phyloP scores from a whole-genome alignment of 2,888 invertebrate species.

The Noctua pronuba region DNA sequence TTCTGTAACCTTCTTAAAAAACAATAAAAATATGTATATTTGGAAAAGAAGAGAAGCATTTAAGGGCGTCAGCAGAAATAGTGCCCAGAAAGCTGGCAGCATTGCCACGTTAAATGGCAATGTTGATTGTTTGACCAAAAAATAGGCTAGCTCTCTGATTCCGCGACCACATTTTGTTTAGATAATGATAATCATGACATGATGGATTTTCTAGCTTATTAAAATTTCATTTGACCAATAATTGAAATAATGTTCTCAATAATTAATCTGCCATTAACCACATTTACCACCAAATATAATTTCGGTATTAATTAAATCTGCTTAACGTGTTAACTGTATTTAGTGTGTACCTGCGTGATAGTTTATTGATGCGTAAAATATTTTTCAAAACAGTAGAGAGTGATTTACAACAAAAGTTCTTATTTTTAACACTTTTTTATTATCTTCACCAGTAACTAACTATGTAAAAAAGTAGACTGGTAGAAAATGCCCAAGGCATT shows the following conservation, averaged over 20 bases:
- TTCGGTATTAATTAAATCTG: slow-evolving; percentile 31
- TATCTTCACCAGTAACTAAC: too few relatives aligned
- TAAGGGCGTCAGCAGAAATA: too few relatives aligned
- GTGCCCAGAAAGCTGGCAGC: too few relatives aligned
- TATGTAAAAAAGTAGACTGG: too few relatives aligned
- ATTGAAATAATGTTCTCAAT: slow-evolving; percentile 10
- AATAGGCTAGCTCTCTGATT: too few relatives aligned
- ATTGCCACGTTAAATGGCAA: too few relatives aligned
- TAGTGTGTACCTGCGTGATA: background rate
- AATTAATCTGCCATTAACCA: slow-evolving; percentile 14
- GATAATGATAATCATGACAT: background rate
- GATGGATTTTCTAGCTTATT: background rate
- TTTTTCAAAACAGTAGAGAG: background rate
- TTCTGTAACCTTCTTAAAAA: too few relatives aligned
- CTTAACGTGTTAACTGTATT: slow-evolving; percentile 19
- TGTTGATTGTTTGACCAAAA: too few relatives aligned
- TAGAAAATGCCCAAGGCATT: too few relatives aligned
- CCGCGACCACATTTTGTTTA: background rate
- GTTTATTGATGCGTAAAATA: background rate
- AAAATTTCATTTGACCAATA: background rate
- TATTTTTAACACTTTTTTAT: background rate
- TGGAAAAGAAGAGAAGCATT: too few relatives aligned
- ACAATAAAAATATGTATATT: too few relatives aligned
- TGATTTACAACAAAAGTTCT: background rate
- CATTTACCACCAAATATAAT: slow-evolving; percentile 29